phyloP scores from a whole-genome alignment of 2,797 vertebrate genomes.

The Phalloptychus januarius region DNA sequence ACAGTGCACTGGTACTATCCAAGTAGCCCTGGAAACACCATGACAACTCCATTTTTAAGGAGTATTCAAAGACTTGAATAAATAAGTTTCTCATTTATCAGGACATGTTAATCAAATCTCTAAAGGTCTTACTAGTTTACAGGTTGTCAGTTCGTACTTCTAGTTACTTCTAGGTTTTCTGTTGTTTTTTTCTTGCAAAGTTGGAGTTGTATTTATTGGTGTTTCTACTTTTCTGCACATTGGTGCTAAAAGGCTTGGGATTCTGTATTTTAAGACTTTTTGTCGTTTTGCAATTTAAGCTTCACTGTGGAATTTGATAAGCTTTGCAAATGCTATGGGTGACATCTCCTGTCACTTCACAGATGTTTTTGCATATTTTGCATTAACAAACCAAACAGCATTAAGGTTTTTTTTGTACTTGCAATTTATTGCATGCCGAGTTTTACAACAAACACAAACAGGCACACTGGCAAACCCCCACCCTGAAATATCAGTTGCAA shows the following conservation, averaged over 20 bases:
- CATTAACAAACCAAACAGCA: conserved; percentile 3
- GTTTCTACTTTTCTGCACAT: neutral
- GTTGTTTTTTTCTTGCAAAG: neutral
- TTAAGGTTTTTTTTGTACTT: neutral
- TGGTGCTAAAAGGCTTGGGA: neutral
- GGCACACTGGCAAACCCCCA: conserved; percentile 4
- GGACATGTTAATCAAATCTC: neutral
- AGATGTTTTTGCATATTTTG: neutral
- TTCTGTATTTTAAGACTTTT: neutral
- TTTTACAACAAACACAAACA: conserved; percentile 21
- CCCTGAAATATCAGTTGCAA: conserved; percentile 9
- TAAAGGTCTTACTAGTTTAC: neutral
- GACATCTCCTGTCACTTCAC: neutral
- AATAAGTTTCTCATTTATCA: neutral
- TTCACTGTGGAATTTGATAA: neutral
- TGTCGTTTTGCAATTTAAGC: neutral
- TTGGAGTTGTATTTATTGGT: neutral
- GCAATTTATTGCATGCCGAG: conserved; percentile 12
- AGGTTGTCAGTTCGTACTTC: neutral
- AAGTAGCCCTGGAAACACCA: neutral
- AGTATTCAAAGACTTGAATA: neutral
- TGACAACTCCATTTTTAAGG: neutral
- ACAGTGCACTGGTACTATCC: neutral
- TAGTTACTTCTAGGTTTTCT: neutral
- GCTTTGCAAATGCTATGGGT: neutral